A percentile compares a stretch with the other conserved stretches of the same genome.
phyloP scores from a whole-genome alignment of 2,888 invertebrate species.

The Eucriotettix oculatus region DNA sequence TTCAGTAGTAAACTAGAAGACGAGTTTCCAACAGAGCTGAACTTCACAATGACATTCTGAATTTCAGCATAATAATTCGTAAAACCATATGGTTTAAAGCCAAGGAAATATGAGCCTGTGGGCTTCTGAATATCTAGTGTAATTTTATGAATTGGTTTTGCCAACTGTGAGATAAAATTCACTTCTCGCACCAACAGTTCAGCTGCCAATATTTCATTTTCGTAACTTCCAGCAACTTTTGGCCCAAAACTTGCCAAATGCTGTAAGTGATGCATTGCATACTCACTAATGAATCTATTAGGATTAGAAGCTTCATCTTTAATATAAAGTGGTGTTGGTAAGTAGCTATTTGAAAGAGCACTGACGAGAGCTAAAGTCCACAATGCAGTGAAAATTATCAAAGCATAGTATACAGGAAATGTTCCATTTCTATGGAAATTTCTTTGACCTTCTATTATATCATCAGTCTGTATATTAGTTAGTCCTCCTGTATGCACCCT shows the following conservation, averaged over 20 bases:
- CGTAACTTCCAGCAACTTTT: slow-evolving; percentile 57
- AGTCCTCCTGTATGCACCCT: too few relatives aligned
- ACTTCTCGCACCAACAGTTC: slow-evolving; percentile 39
- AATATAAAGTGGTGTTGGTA: slow-evolving; percentile 19
- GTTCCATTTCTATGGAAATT: too few relatives aligned
- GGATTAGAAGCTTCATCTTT: slow-evolving; percentile 21
- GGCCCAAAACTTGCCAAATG: slow-evolving; percentile 49
- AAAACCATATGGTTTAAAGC: slow-evolving; percentile 57
- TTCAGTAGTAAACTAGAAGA: slow-evolving; percentile 57
- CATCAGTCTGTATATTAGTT: too few relatives aligned
- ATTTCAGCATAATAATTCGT: slow-evolving; percentile 69
- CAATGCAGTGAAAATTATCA: too few relatives aligned
- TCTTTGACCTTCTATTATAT: too few relatives aligned
- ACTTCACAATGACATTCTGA: slow-evolving; percentile 60
- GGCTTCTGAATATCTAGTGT: slow-evolving; percentile 50
- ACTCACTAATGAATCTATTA: slow-evolving; percentile 46
- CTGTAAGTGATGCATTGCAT: slow-evolving; percentile 44
- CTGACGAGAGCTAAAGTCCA: too few relatives aligned
- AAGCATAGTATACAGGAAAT: too few relatives aligned
- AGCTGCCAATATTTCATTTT: slow-evolving; percentile 59
- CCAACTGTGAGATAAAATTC: slow-evolving; percentile 30
- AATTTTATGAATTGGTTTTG: slow-evolving; percentile 37
- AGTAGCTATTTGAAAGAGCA: not conserved
- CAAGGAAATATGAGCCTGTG: slow-evolving; percentile 57
- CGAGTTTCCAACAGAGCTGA: slow-evolving; percentile 32